phyloP scores from a whole-genome alignment of 2,888 invertebrate genomes.

The Siphlonurus alternatus region DNA sequence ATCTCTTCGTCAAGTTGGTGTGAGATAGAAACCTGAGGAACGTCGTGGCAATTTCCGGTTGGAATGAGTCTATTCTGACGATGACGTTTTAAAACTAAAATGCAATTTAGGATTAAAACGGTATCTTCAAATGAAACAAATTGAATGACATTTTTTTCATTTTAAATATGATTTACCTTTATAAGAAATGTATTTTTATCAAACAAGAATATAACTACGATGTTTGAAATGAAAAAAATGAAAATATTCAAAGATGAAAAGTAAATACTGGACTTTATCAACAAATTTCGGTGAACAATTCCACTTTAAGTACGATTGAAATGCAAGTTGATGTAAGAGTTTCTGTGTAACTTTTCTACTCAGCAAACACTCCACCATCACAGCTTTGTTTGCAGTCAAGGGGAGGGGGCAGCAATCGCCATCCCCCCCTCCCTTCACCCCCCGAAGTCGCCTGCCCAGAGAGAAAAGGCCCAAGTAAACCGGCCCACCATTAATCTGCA shows the following conservation, averaged over 20 bases:
- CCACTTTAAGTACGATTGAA: not conserved
- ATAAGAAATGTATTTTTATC: not conserved
- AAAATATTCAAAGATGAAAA: no score
- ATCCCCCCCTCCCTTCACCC: no score
- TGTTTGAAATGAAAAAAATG: not conserved
- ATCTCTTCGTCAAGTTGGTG: no score
- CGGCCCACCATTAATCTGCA: no score
- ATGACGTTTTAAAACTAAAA: not conserved
- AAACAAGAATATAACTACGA: not conserved
- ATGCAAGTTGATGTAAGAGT: not conserved
- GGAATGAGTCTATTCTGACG: not conserved
- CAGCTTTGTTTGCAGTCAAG: no score
- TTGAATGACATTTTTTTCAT: not conserved
- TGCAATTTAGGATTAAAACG: no score
- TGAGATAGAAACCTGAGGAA: no score
- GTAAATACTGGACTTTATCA: not conserved
- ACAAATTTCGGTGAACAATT: not conserved
- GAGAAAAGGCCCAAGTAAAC: no score
- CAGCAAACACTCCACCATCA: not conserved
- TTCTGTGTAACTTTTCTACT: not conserved
- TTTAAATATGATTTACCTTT: not conserved
- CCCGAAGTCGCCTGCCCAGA: no score
- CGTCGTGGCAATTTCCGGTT: no score
- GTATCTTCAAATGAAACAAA: not conserved
- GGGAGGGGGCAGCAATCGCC: no score